Evolutionary conservation across 2,113 vertebrate species (phyloP).

Genomic region (Chelonoidis abingdonii): DNA sequence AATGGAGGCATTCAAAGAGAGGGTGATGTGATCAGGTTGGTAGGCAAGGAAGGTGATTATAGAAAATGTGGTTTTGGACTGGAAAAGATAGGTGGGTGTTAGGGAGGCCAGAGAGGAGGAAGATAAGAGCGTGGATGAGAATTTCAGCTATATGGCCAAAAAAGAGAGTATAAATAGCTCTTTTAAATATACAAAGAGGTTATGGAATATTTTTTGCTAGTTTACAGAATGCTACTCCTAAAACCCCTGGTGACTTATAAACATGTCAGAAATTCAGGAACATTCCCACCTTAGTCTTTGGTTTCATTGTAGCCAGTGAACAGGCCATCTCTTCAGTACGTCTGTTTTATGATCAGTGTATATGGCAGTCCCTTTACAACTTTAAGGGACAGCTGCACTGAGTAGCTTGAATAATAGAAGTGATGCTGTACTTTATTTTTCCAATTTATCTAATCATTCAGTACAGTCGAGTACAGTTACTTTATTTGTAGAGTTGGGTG

Average conservation of each 20-base stretch:
- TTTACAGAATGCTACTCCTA: neutral
- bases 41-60: neutral
- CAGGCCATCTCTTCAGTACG: neutral
- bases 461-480: neutral
- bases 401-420: conserved; percentile 8
- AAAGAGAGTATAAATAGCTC: neutral
- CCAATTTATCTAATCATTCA: neutral
- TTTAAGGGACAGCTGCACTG: conserved; percentile 14
- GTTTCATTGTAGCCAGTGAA: accelerated
- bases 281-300: accelerated
- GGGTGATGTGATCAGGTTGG: neutral
- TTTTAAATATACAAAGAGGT: neutral
- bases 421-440: neutral
- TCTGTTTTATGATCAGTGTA: neutral
- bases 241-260: neutral
- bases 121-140: neutral
- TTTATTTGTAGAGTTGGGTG: conserved; percentile 3
- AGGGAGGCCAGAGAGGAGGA: neutral
- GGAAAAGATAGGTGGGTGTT: neutral
- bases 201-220: neutral
- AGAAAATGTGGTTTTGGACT: neutral
- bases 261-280: accelerated
- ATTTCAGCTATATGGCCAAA: neutral
- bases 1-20: neutral
- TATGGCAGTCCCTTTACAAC: conserved; percentile 25